Evolutionary conservation across 2,797 vertebrate species (phyloP), one percentile per base, ranked within the genome.

Genomic region (Syngnathus acus): DNA sequence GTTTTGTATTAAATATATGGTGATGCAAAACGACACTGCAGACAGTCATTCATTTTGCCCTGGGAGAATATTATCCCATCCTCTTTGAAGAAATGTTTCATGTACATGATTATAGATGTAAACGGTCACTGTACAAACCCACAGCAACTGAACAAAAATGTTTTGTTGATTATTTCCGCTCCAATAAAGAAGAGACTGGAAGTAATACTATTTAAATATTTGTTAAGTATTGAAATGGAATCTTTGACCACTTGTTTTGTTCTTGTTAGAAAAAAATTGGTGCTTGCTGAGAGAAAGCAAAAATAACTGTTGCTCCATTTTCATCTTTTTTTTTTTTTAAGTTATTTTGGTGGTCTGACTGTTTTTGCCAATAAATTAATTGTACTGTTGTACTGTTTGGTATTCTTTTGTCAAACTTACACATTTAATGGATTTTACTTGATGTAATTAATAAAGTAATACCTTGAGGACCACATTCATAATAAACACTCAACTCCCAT

Each of bases 341-440:
- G 81, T 78, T 89, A 88, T 90, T 91, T 90, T 69, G 79, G 89
- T 91, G 68, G 85, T 91, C 86, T 90, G 88, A 81, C 55, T 63
- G 83, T 76, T 79, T 75, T 7, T 89, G 90, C 89, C 92, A 92
- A 88, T 93, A 90, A 91, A 91, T 93, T 93, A 92, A 92, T 91
- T 93, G 92, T 93, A 90, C 86, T 92, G 91, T 92, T 92, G 91
- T 92, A 92, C 89, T 87, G 90, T 91, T 91, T 65, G 42, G 43
- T 63, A 68, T 68, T 68, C n/a, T 19, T 43, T 59, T 61, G 60
- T 60, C 50, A 55, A 45, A 45, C 21, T 4, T 62, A 13, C 26
- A 6, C 60, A 57, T 57, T 32, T 32, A 32, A 32, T 32, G 4
- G 32, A 32, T 32, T 32, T 32, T 32, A 32, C 32, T 32, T 32